A percentile compares a stretch with the other conserved stretches of the same genome.
These are phyloP conservation scores for Lanius ludovicianus DNA, from an alignment of 2,113 vertebrate genomes.

Conservation along the genomic window DNA sequence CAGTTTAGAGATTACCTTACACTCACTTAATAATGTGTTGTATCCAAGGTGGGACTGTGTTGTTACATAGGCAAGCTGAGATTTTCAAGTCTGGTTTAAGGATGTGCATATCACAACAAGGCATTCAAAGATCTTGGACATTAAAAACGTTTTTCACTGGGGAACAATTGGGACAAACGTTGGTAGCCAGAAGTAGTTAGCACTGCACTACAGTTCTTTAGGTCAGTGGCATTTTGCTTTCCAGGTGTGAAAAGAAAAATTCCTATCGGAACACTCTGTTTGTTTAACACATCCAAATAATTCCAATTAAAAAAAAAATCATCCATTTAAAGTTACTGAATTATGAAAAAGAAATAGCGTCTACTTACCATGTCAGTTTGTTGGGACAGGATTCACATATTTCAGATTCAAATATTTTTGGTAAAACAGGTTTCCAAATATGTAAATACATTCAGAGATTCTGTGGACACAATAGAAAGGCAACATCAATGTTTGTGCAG, in stretches of 20 bases:
- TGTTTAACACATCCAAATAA: not conserved
- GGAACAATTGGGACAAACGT: not conserved
- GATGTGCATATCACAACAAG: accelerated
- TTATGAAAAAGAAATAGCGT: not conserved
- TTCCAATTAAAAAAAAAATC: not conserved
- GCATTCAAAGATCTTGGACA: not conserved
- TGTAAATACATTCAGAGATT: not conserved
- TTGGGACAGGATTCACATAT: not conserved
- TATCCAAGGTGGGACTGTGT: not conserved
- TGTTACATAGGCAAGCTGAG: not conserved
- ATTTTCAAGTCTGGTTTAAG: not conserved
- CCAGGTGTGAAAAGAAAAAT: not conserved
- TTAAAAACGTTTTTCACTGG: not conserved
- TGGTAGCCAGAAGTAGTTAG: not conserved
- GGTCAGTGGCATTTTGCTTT: not conserved
- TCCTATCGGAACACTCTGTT: not conserved
- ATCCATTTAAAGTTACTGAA: not conserved
- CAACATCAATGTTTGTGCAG: not conserved
- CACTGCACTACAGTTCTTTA: not conserved
- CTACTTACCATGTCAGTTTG: not conserved
- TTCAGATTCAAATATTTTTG: not conserved
- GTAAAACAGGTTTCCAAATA: not conserved
- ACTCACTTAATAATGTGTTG: not conserved
- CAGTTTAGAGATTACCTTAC: not conserved
- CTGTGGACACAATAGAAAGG: not conserved